phyloP scores from a whole-genome alignment of 1,140 invertebrate genomes.

The Globodera ellingtonae region DNA sequence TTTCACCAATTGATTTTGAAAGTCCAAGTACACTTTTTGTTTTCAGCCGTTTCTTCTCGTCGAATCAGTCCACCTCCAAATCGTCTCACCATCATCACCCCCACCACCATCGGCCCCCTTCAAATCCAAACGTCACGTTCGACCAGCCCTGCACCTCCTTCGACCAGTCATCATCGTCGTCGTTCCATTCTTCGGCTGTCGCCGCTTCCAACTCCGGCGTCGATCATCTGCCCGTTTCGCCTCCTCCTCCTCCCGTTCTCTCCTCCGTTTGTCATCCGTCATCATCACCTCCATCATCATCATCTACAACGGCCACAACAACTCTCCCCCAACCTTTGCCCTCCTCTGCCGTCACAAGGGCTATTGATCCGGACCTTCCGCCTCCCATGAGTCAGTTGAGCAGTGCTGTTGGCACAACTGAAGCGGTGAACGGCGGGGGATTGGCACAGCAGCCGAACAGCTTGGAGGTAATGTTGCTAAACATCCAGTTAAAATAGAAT shows the following conservation, averaged over 20 bases:
- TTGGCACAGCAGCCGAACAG: background rate
- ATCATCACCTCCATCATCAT: background rate
- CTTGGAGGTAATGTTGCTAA: background rate
- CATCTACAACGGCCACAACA: slow-evolving; percentile 17
- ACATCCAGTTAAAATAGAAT: no score
- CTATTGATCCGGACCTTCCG: slow-evolving; percentile 14
- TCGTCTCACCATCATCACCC: background rate
- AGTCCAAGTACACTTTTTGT: background rate
- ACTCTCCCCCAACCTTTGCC: background rate
- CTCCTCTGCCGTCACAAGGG: background rate
- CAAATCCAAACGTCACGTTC: background rate
- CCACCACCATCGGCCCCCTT: background rate
- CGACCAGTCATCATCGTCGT: background rate
- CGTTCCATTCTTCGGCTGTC: slow-evolving; percentile 6
- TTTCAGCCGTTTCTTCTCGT: slow-evolving; percentile 30
- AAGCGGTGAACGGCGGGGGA: background rate
- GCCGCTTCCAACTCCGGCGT: slow-evolving; percentile 8
- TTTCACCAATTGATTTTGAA: background rate
- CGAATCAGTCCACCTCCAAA: slow-evolving; percentile 21
- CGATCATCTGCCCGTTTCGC: background rate
- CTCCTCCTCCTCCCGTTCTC: background rate
- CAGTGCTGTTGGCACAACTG: slow-evolving; percentile 1
- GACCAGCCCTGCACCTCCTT: background rate
- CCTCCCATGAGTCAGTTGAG: slow-evolving; percentile 27
- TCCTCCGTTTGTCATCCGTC: background rate